phyloP scores from a whole-genome alignment of 2,888 invertebrate species.

The Synergus laeviventris region DNA sequence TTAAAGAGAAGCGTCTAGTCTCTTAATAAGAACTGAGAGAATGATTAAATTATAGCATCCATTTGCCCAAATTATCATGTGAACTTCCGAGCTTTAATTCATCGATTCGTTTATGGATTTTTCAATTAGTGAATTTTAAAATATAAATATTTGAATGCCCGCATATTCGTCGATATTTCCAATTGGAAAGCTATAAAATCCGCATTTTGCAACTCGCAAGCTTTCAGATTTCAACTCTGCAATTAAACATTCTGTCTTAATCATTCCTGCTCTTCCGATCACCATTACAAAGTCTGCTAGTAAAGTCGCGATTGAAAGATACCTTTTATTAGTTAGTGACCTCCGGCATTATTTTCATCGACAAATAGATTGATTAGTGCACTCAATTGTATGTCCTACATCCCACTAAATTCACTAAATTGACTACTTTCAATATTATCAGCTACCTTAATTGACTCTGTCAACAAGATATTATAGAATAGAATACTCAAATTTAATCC shows the following conservation, averaged over 20 bases:
- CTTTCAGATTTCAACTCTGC: neutral
- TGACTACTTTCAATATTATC: slow-evolving; percentile 27
- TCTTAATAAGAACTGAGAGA: neutral
- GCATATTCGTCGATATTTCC: too few species aligned
- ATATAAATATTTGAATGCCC: too few species aligned
- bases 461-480: slow-evolving; percentile 23
- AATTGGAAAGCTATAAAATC: too few species aligned
- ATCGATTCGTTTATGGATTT: too few species aligned
- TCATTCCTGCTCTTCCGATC: neutral
- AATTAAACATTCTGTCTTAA: neutral
- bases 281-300: neutral
- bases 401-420: slow-evolving; percentile 13
- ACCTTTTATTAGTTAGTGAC: neutral
- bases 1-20: neutral
- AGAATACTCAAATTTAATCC: neutral
- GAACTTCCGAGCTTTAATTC: neutral
- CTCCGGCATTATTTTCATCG: neutral
- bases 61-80: neutral
- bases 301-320: neutral
- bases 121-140: too few species aligned
- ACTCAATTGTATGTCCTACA: neutral
- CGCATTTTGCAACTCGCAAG: neutral
- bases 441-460: slow-evolving; percentile 22
- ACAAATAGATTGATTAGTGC: slow-evolving; percentile 5
- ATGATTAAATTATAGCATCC: neutral